Base-by-base conservation (phyloP, 2,113 vertebrate genomes). In the Tupaia chinensis region DNA sequence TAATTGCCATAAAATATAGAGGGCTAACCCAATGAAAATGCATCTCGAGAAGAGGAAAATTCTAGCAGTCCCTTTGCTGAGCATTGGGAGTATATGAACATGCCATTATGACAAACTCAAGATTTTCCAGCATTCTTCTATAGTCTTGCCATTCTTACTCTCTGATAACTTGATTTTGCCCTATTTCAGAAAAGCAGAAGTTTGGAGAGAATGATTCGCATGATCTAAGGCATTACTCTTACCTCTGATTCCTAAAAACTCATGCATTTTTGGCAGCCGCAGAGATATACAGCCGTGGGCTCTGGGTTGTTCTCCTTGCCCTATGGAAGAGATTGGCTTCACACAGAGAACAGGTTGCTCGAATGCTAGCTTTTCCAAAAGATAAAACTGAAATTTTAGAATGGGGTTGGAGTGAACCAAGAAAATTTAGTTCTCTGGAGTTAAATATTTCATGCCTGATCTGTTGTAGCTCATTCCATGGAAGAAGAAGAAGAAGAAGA, bases 361-460 rank as follows among this genome's bases (percentile, higher is more conserved):
- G 27, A 80, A 80, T 68, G 29, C 22, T 90, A 94, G 81, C n/a
- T 77, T 86, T 93, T 60, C 77, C 34, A 61, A 82, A 68, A 65
- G 44, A 72, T 4, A 5, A 32, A 73, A 66, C 19, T 65, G 34
- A 70, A 92, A 96, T 95, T 73, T 23, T 53, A 70, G 60, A 66
- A 65, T 22, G 0, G 0, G 4, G 13, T 0, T 88, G 34, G 87
- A 87, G 27, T 76, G 60, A 56, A 61, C 29, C 83, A 89, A 9
- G 9, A 60, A 29, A 95, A 22, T 0, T 2, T 96, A 4, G 0
- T 7, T 54, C 19, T 66, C 88, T 94, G 14, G 0, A n/a, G 6
- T 85, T 97, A 73, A 74, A 34, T 91, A 95, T 97, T 98, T 97
- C 93, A 93, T 95, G 85, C 70, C 86, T 91, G 65, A 79, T 97